Evolutionary conservation across 2,888 invertebrate species (phyloP).

Genomic region (Synergus umbraculus): DNA sequence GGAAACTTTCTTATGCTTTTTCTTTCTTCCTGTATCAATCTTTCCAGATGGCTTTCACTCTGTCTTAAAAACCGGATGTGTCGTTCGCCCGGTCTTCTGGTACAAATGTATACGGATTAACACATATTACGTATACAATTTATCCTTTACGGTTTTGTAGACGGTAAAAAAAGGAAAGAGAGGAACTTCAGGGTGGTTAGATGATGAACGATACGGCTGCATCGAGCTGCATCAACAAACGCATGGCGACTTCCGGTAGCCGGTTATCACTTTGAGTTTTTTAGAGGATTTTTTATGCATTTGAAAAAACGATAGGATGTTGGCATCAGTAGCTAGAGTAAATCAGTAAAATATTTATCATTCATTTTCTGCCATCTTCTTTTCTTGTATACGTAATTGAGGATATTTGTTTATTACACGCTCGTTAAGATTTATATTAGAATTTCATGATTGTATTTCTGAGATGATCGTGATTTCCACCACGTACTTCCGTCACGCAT

Average conservation of each 20-base stretch:
- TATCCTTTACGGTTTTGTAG: constrained; percentile 41
- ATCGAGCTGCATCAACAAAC: constrained; percentile 59
- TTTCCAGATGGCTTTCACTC: constrained; percentile 36
- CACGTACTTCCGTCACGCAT: constrained; percentile 39
- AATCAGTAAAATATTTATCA: too few species aligned
- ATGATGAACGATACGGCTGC: constrained; percentile 10
- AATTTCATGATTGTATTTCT: constrained; percentile 19
- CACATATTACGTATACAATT: constrained; percentile 42
- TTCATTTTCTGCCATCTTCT: too few species aligned
- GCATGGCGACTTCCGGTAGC: constrained; percentile 58
- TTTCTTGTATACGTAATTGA: background rate
- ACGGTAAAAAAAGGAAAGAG: constrained; percentile 19
- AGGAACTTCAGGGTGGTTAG: constrained; percentile 23
- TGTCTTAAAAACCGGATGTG: constrained; percentile 50
- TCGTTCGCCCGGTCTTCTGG: constrained; percentile 48
- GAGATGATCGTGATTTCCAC: constrained; percentile 14
- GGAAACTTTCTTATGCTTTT: constrained; percentile 11
- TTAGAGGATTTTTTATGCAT: background rate
- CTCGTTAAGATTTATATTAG: background rate
- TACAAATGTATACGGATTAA: constrained; percentile 49
- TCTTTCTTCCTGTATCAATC: constrained; percentile 26
- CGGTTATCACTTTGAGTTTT: background rate
- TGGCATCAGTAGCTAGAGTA: too few species aligned
- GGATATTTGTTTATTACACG: background rate
- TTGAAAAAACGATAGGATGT: background rate